Percentiles rank a stretch among this genome's conserved stretches.
These are phyloP conservation scores for Acanthosepion pharaonis DNA, from an alignment of 2,888 invertebrate species.

Conservation along the genomic window DNA sequence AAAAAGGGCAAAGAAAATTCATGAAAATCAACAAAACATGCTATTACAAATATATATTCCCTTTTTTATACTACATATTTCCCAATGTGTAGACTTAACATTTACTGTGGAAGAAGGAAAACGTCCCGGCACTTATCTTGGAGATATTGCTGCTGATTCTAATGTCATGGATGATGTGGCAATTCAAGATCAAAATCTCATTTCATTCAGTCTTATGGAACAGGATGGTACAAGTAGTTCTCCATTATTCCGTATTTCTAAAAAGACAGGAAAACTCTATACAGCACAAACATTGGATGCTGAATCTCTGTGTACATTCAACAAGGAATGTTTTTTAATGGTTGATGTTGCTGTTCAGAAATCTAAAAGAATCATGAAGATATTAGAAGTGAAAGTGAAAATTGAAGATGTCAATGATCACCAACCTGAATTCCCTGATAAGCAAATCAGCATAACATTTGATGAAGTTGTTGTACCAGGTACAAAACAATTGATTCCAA, in stretches of 20 bases:
- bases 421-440: background rate
- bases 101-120: background rate
- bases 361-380: background rate
- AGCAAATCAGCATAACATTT: slow-evolving; percentile 14
- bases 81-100: background rate
- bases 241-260: slow-evolving; percentile 1
- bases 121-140: background rate
- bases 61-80: background rate
- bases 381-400: background rate
- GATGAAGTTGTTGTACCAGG: background rate
- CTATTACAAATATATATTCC: background rate
- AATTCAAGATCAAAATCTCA: background rate
- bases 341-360: background rate
- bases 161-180: background rate
- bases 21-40: background rate
- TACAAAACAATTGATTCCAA: background rate
- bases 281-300: background rate
- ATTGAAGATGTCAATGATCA: background rate
- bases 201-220: background rate
- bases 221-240: background rate
- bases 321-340: background rate
- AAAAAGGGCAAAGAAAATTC: background rate
- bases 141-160: background rate
- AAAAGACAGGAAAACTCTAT: background rate
- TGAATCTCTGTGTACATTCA: background rate